Conservation (phyloP, 2,113 vertebrate genomes). For the Eonycteris spelaea region DNA sequence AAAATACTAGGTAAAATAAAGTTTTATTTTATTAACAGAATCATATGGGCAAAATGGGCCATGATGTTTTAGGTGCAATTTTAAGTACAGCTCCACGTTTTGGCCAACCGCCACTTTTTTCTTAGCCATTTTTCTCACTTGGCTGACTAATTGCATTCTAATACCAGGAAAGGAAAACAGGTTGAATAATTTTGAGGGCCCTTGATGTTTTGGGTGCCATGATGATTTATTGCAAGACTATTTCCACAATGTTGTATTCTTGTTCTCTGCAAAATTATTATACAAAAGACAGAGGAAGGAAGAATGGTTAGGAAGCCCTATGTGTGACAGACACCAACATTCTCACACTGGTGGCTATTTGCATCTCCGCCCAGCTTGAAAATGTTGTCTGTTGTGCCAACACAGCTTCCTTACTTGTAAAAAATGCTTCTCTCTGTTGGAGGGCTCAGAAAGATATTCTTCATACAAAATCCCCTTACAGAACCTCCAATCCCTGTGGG, state of each 20-base stretch:
- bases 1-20: slow-evolving; percentile 49
- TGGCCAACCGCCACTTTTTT: background rate
- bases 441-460: slow-evolving; percentile 73
- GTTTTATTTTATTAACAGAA: slow-evolving; percentile 57
- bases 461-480: slow-evolving; percentile 63
- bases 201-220: background rate
- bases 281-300: slow-evolving; percentile 7
- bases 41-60: background rate
- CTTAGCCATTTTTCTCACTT: background rate
- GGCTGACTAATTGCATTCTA: background rate
- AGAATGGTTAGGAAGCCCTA: background rate
- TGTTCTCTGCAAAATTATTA: background rate
- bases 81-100: background rate
- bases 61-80: background rate
- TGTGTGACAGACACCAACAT: slow-evolving; percentile 15
- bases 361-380: slow-evolving; percentile 75
- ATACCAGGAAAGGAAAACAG: background rate
- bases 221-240: background rate
- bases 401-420: slow-evolving; percentile 77
- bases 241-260: background rate
- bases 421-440: slow-evolving; percentile 74
- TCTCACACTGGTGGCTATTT: slow-evolving; percentile 65
- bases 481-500: slow-evolving; percentile 60
- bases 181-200: background rate
- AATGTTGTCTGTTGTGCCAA: slow-evolving; percentile 76